These are phyloP conservation scores for Streptopelia turtur DNA, from an alignment of 2,797 vertebrate species.

Conservation along the genomic window DNA sequence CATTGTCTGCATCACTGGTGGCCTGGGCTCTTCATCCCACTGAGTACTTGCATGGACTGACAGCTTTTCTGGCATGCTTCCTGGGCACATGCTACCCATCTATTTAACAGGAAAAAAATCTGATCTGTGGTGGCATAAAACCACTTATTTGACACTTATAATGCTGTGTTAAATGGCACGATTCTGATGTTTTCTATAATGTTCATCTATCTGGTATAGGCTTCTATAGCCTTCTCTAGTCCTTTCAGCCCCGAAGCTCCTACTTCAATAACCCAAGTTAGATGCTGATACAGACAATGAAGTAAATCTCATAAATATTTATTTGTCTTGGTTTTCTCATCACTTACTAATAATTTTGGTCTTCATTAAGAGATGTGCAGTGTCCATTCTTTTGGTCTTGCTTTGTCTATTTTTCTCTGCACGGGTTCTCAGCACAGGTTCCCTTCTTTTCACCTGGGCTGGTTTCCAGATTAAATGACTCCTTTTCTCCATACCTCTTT, in stretches of 20 bases:
- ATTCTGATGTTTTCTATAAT: background rate
- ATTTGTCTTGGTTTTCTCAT: background rate
- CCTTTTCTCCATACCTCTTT: background rate
- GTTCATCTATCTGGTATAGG: background rate
- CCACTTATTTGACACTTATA: background rate
- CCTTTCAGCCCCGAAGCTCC: background rate
- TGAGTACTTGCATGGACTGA: too few species aligned
- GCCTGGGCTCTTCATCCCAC: background rate
- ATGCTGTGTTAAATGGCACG: background rate
- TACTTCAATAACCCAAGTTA: background rate
- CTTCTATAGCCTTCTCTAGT: background rate
- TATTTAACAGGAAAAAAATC: background rate
- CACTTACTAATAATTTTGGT: background rate
- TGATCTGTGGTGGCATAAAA: background rate
- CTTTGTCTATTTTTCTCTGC: background rate
- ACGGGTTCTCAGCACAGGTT: too few species aligned
- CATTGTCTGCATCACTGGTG: fast-evolving
- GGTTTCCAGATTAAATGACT: background rate
- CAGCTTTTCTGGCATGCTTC: background rate
- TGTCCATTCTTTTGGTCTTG: background rate
- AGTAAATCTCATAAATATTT: background rate
- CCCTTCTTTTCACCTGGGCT: background rate
- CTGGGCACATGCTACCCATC: background rate
- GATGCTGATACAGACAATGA: background rate
- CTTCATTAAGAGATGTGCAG: background rate